These are phyloP conservation scores for Cyprinodon brontotheroides DNA, from an alignment of 2,113 vertebrate species.

Conservation along the genomic window DNA sequence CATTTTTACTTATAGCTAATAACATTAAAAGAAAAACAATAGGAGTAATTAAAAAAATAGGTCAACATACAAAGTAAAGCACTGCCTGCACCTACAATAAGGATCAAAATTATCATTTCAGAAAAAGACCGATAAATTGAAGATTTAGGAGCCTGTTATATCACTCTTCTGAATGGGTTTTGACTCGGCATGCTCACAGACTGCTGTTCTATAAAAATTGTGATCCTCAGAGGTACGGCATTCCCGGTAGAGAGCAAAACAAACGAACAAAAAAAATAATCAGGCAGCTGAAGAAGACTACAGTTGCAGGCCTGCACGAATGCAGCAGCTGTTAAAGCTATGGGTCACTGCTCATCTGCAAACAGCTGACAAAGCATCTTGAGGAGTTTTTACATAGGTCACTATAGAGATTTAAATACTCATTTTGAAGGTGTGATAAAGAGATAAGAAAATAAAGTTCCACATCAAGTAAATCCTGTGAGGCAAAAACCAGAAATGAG, in stretches of 20 bases:
- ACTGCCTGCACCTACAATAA: background rate
- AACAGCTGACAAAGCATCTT: constrained; percentile 53
- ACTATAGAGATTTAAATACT: background rate
- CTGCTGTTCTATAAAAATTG: constrained; percentile 47
- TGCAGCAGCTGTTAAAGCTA: constrained; percentile 69
- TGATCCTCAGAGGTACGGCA: constrained; percentile 47
- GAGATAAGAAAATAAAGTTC: background rate
- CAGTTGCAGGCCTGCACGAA: constrained; percentile 38
- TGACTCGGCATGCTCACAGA: constrained; percentile 39
- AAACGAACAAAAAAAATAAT: background rate
- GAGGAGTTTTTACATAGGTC: constrained; percentile 44
- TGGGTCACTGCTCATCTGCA: constrained; percentile 67
- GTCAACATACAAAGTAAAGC: background rate
- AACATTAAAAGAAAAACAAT: too few relatives aligned
- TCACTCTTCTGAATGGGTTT: constrained; percentile 29
- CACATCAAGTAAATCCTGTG: too few relatives aligned
- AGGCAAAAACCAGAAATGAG: background rate
- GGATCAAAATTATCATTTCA: background rate
- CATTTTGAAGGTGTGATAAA: too few relatives aligned
- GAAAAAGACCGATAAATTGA: background rate
- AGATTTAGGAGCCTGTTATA: constrained; percentile 24
- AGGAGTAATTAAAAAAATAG: too few relatives aligned
- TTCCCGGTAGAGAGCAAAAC: constrained; percentile 49
- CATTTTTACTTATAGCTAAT: too few relatives aligned
- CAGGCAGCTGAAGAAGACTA: constrained; percentile 55